Evolutionary conservation across 2,797 vertebrate genomes (phyloP), one percentile per base, ranked within the genome.

Genomic region (Danio albolineatus): DNA sequence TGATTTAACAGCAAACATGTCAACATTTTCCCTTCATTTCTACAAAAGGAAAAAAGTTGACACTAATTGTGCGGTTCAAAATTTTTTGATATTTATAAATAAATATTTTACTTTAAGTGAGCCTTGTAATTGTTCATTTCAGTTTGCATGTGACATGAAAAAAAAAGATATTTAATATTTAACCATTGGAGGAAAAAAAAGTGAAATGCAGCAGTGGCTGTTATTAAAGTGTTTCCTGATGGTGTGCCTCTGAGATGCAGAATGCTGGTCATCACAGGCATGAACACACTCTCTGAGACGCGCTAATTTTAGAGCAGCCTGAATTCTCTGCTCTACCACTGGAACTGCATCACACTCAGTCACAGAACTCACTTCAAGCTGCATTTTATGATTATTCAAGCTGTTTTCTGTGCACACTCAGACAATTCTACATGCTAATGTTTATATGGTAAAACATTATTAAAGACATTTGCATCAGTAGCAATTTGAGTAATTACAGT

Each of bases 291-390:
- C 51, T 88, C 89, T 85, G 82, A 77, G 81, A 85, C 81, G 85
- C 76, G 85, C 92, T 94, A 94, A 94, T 92, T 88, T 92, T 93
- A 93, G 93, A 85, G 75, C 59, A 51, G 59, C 83, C 88, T 67
- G 82, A 84, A 86, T 86, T 89, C 54, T n/a, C 60, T 75, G 59
- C 79, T 87, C 85, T 87, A 82, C 79, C 67, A 28, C 21, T 38
- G 39, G 56, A 73, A 59, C 74, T 86, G 80, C 60, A 83, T 78
- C 64, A 82, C 62, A 48, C n/a, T n/a, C 79, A 80, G 61, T 72
- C 78, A 69, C 65, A 77, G 41, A 16, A 10, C 16, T 6, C 14
- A 36, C 39, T 13, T 51, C 28, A 28, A 3, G 28, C 28, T 17
- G 16, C 28, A 17, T 39, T 8, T 39, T 43, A 17, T 38, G n/a